Conservation (phyloP, 2,113 vertebrate genomes). For the Paradoxurus hermaphroditus region DNA sequence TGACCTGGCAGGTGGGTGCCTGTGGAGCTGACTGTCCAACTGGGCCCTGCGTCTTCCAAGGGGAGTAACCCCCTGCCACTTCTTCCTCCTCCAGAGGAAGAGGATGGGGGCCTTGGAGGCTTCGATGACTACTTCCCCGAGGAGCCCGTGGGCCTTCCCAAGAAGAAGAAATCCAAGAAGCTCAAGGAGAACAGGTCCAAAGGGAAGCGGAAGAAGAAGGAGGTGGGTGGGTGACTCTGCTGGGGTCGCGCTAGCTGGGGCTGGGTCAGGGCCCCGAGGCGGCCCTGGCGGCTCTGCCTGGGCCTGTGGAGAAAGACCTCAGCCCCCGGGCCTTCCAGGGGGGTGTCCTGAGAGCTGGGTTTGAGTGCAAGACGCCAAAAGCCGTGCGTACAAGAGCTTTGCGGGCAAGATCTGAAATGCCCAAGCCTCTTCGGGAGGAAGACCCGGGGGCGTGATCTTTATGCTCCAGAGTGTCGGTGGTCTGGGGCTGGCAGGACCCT, state of each 20-base stretch:
- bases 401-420: fast-evolving
- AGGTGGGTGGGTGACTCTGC: conserved; percentile 20
- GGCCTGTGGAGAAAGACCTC: neutral
- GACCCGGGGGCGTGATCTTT: too few relatives aligned
- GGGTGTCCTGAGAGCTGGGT: neutral
- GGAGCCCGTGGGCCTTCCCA: conserved; percentile 71
- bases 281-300: fast-evolving
- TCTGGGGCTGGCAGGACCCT: neutral
- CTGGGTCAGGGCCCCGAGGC: fast-evolving
- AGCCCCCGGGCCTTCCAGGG: neutral
- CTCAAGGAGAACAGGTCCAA: conserved; percentile 70
- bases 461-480: neutral
- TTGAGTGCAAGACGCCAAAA: neutral
- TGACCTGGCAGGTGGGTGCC: neutral
- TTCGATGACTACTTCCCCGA: conserved; percentile 70
- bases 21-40: neutral
- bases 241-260: fast-evolving
- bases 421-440: neutral
- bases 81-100: conserved; percentile 62
- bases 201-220: conserved; percentile 72
- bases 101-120: conserved; percentile 69
- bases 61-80: neutral
- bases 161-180: conserved; percentile 76
- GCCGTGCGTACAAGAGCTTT: fast-evolving
- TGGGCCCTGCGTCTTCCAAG: fast-evolving